Evolutionary conservation across 2,888 invertebrate genomes (phyloP), one percentile per base, ranked within the genome.

Genomic region (Lysandra bellargus): DNA sequence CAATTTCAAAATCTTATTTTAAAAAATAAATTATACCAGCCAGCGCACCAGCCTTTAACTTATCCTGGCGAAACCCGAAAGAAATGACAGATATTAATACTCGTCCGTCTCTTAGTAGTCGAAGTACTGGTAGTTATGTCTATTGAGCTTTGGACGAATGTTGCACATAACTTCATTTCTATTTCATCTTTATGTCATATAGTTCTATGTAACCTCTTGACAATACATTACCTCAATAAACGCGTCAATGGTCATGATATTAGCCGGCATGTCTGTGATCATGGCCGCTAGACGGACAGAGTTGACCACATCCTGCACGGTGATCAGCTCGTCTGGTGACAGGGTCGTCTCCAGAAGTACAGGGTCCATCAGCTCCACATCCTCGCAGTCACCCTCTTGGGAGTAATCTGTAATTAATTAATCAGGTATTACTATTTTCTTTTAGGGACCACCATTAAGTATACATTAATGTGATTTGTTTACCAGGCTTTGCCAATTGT

Each of bases 181-280:
- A 40, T 40, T 40, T 40, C 40, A 40, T 40, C 37, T 37, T 37
- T 37, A 40, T 40, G 44, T 7, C 44, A 7, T 44, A 44, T 7
- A 44, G 44, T 44, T 44, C 44, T 44, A 44, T 9, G 44, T 44
- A 1, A 44, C 1, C 44, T 7, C 7, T 44, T 44, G 7, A 44
- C 44, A 44, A 44, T 44, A 44, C 30, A 1, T 69, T 60, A 97
- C 97, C 91, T 97, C 95, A 60, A 98, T 92, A 85, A 98, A 98
- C 81, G 95, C 95, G 86, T 97, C 96, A 0, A 98, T 97, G 85
- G 97, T 96, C 97, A 98, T 97, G 84, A 97, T 96, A 86, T 97
- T 97, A 87, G 98, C 97, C 0, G 98, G 98, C 17, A 96, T 96
- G 89, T 98, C 98, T 0, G 98, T 97, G 83, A 98, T 97, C 83